Conservation (phyloP, 1,140 invertebrate species). For the Papilio helenus region DNA sequence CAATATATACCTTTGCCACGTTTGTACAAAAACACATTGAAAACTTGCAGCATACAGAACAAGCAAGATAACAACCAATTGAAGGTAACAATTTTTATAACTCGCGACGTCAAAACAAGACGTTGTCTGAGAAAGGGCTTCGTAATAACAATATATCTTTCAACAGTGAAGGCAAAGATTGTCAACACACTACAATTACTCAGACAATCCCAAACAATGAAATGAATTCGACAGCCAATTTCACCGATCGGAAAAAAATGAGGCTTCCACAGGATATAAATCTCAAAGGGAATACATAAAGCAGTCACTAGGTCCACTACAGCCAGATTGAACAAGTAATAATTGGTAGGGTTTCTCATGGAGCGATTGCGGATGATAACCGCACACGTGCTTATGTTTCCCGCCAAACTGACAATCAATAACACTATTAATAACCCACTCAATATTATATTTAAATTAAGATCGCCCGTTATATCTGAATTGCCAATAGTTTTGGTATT, state of each 20-base stretch:
- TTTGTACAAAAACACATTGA: slow-evolving; percentile 86
- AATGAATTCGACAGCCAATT: slow-evolving; percentile 91
- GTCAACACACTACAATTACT: slow-evolving; percentile 96
- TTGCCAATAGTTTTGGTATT: slow-evolving; percentile 42
- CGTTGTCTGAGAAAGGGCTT: slow-evolving; percentile 90
- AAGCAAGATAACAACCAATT: slow-evolving; percentile 88
- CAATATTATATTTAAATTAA: slow-evolving; percentile 88
- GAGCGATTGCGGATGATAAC: slow-evolving; percentile 94
- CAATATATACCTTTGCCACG: slow-evolving; percentile 80
- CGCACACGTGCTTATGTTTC: slow-evolving; percentile 96
- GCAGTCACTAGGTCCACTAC: slow-evolving; percentile 94
- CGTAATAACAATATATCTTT: slow-evolving; percentile 90
- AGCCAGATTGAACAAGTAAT: slow-evolving; percentile 96
- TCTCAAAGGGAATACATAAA: slow-evolving; percentile 90
- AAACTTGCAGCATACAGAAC: slow-evolving; percentile 90
- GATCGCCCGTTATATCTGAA: slow-evolving; percentile 82
- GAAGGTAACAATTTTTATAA: slow-evolving; percentile 87
- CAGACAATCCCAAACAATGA: slow-evolving; percentile 92
- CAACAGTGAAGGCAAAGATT: slow-evolving; percentile 91
- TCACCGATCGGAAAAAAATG: slow-evolving; percentile 94
- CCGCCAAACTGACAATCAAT: slow-evolving; percentile 92
- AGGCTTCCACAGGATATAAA: slow-evolving; percentile 92
- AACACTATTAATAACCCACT: slow-evolving; percentile 91
- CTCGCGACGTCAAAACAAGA: slow-evolving; percentile 89
- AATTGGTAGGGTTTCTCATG: slow-evolving; percentile 96